Evolutionary conservation across 2,113 vertebrate species (phyloP).

Genomic region (Salvelinus sp.): DNA sequence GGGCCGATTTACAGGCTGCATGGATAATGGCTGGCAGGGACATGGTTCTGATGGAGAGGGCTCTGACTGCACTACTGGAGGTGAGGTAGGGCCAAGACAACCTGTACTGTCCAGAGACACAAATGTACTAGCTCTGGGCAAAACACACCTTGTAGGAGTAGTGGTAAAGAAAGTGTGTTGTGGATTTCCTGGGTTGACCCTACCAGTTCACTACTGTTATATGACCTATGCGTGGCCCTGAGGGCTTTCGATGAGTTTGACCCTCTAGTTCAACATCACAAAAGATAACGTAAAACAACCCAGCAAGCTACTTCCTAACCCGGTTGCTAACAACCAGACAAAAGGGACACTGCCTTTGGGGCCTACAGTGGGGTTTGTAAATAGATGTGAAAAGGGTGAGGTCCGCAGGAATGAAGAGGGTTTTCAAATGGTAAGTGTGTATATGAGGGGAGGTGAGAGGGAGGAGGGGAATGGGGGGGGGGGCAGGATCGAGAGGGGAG

Average conservation of each 20-base stretch:
- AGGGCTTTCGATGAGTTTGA: conserved; percentile 58
- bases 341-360: conserved; percentile 48
- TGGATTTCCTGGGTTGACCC: conserved; percentile 17
- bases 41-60: too few relatives aligned
- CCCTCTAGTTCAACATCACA: conserved; percentile 78
- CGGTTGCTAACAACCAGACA: conserved; percentile 45
- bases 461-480: neutral
- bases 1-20: conserved; percentile 72
- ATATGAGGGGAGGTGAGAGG: conserved; percentile 36
- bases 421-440: conserved; percentile 70
- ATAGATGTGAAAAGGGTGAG: conserved; percentile 59
- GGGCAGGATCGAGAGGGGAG: neutral
- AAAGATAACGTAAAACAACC: conserved; percentile 77
- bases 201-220: conserved; percentile 37
- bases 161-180: neutral
- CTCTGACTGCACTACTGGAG: conserved; percentile 34
- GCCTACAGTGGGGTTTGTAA: conserved; percentile 60
- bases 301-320: conserved; percentile 72
- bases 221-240: conserved; percentile 29
- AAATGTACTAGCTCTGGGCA: neutral
- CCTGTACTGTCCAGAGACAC: conserved; percentile 14
- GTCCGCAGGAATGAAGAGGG: conserved; percentile 57
- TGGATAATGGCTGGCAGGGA: conserved; percentile 66
- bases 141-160: conserved; percentile 9
- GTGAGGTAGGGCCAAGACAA: too few relatives aligned